Base-by-base conservation (phyloP, 2,113 vertebrate species). In the Circaetus gallicus region DNA sequence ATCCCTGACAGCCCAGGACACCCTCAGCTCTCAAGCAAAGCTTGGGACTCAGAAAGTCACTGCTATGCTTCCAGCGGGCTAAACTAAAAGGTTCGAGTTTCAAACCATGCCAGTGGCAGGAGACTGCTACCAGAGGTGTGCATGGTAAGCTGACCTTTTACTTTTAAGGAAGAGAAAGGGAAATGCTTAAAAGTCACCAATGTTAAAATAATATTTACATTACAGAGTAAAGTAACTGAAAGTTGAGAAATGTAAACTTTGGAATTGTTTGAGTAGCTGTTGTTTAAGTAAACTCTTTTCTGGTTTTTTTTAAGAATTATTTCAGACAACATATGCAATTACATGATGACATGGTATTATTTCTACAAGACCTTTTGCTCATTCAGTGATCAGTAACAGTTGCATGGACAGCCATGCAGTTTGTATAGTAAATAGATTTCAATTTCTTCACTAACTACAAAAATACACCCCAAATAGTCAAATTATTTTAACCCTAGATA, bases 211-310 rank as follows among this genome's bases (percentile, higher is more conserved):
- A 93, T 94, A 93, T 96, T 97, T 90, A 83, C 95, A 88, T 77
- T 95, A 69, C 82, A 59, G 55, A 90, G 40, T 69, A 25, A 96
- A 96, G 84, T 85, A 69, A 76, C 43, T 72, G 52, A n/a, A 86
- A 95, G 84, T 53, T 71, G 81, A 94, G 78, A 96, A 96, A 72
- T 61, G 95, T 85, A 95, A 96, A 96, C 89, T 91, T 43, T 50
- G 71, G 31, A 88, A 96, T 62, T 96, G 94, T 96, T 96, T 96
- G 89, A 96, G 66, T 96, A 96, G 95, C 93, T 95, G 95, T n/a
- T 85, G 81, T 77, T 96, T 93, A 87, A 95, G 85, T 85, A 96
- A 96, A 91, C 66, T 93, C 11, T 73, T 82, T 90, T 90, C 55
- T 89, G 66, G 66, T 0, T 18, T 67, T 77, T 70, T 34, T 61